phyloP scores from a whole-genome alignment of 2,797 vertebrate genomes.

The Hippopotamyrus pictus region DNA sequence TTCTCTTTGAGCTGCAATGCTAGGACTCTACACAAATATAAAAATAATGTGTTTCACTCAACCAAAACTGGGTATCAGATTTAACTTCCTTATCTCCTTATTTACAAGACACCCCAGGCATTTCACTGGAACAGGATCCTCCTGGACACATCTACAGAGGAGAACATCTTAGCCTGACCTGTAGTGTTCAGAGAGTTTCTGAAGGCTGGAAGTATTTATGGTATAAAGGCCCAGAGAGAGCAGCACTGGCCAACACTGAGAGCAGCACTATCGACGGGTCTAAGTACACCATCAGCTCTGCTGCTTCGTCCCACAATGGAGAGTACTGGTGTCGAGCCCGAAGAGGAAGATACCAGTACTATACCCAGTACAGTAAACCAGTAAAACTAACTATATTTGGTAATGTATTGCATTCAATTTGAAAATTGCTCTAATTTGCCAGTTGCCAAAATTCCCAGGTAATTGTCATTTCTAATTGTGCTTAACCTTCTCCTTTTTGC shows the following conservation, averaged over 20 bases:
- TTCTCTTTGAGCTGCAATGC: background rate
- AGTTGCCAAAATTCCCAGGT: background rate
- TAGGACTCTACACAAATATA: background rate
- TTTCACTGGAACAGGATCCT: background rate
- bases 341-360: background rate
- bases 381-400: background rate
- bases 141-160: conserved; percentile 15
- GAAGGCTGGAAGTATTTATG: conserved; percentile 27
- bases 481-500: background rate
- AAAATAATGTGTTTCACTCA: background rate
- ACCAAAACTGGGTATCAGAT: background rate
- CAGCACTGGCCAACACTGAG: background rate
- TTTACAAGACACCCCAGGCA: background rate
- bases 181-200: background rate
- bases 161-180: conserved; percentile 29
- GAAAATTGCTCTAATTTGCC: background rate
- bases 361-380: background rate
- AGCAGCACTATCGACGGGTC: background rate
- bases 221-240: background rate
- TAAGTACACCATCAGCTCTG: background rate
- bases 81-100: background rate
- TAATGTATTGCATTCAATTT: background rate
- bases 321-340: background rate
- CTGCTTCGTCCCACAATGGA: background rate
- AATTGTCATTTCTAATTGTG: background rate